phyloP scores from a whole-genome alignment of 2,113 vertebrate genomes.

The Thalassarche chlororhynchos region DNA sequence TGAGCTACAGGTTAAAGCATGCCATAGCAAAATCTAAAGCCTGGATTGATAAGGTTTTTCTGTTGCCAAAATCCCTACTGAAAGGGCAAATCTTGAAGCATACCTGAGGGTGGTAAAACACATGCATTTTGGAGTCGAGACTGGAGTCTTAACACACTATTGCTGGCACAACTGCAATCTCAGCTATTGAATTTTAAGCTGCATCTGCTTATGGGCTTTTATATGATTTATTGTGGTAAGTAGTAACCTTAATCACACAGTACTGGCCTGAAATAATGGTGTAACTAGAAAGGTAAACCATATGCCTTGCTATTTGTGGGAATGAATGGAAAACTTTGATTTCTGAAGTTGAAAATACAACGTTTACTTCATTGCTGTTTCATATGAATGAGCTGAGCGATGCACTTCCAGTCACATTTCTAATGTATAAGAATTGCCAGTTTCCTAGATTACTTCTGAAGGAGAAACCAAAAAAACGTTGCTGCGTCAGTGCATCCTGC shows the following conservation, averaged over 20 bases:
- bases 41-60: neutral
- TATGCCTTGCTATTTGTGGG: neutral
- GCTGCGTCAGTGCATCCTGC: neutral
- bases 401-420: neutral
- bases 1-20: no score
- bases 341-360: neutral
- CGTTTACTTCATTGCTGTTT: neutral
- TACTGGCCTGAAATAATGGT: neutral
- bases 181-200: neutral
- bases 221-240: neutral
- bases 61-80: neutral
- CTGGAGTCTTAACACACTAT: rapidly evolving
- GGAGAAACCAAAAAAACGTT: neutral
- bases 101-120: neutral
- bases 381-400: neutral
- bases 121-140: neutral
- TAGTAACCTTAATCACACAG: neutral
- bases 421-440: neutral
- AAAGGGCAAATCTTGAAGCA: neutral
- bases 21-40: neutral
- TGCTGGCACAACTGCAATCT: neutral
- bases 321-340: neutral
- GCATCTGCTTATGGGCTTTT: neutral
- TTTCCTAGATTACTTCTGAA: neutral
- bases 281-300: neutral